A percentile compares a stretch with the other conserved stretches of the same genome.
Conservation (phyloP, 2,113 vertebrate genomes). For the Progne subis region DNA sequence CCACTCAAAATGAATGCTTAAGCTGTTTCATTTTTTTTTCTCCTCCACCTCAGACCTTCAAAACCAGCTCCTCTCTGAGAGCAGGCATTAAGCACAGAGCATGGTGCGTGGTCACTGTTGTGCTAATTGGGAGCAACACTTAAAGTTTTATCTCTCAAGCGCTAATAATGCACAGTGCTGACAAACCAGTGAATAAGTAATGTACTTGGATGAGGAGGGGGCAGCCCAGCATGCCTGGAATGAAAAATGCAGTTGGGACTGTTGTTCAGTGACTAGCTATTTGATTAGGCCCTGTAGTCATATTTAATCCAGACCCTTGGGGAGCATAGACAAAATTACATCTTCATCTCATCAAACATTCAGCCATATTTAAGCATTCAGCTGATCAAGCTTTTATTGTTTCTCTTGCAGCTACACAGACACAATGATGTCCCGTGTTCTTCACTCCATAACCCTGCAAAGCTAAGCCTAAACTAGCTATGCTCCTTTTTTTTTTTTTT, state of each 20-base stretch:
- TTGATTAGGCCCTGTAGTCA: conserved; percentile 90
- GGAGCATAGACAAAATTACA: conserved; percentile 88
- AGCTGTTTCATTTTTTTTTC: conserved; percentile 94
- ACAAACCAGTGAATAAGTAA: conserved; percentile 95
- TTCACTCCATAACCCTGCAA: conserved; percentile 61
- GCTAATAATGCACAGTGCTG: conserved; percentile 97
- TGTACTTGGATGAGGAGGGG: conserved; percentile 73
- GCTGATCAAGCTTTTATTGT: conserved; percentile 87
- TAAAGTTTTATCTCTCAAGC: conserved; percentile 99
- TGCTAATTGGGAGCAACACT: conserved; percentile 99
- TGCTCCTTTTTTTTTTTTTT: background rate
- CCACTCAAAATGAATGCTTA: conserved; percentile 99
- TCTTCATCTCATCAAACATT: conserved; percentile 98
- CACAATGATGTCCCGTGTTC: conserved; percentile 79
- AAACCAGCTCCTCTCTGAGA: conserved; percentile 93
- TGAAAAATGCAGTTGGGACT: conserved; percentile 87
- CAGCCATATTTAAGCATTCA: conserved; percentile 88
- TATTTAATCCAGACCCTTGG: conserved; percentile 91
- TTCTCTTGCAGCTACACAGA: conserved; percentile 80
- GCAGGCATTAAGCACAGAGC: conserved; percentile 91
- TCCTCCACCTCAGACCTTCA: conserved; percentile 93
- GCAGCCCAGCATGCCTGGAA: conserved; percentile 80
- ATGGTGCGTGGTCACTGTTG: conserved; percentile 95
- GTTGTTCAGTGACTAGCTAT: conserved; percentile 84
- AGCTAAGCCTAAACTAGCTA: conserved; percentile 46